These are phyloP conservation scores for Drosophila pachea DNA, from an alignment of 1,140 invertebrate genomes.

Conservation along the genomic window DNA sequence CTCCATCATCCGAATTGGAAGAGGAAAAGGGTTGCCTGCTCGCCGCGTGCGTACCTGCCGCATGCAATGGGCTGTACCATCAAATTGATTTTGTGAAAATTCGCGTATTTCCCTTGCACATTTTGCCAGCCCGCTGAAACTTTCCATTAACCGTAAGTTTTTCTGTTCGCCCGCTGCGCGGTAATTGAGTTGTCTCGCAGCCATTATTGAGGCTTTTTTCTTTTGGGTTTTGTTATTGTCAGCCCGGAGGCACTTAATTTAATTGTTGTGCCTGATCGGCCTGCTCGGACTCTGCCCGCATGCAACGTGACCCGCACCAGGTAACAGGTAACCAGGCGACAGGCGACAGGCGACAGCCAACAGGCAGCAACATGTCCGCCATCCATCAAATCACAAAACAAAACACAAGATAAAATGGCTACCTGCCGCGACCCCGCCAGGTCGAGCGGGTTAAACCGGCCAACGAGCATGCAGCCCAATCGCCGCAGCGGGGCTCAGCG, in stretches of 20 bases:
- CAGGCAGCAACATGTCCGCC: constrained; percentile 43
- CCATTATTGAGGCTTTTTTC: background rate
- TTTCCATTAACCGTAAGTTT: constrained; percentile 1
- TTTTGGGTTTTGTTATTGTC: constrained; percentile 8
- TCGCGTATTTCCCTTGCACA: too few relatives aligned
- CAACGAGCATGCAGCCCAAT: background rate
- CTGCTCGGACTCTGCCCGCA: background rate
- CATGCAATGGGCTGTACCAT: too few relatives aligned
- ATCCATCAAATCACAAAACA: constrained; percentile 2
- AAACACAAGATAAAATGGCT: constrained; percentile 1
- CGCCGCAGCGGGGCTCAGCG: too few relatives aligned
- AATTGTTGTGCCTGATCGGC: constrained; percentile 15
- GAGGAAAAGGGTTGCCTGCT: too few relatives aligned
- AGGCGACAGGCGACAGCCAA: background rate
- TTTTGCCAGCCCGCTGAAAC: background rate
- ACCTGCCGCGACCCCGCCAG: constrained; percentile 25
- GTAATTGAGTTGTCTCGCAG: constrained; percentile 1
- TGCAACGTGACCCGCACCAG: too few relatives aligned
- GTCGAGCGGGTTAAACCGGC: background rate
- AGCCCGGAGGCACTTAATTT: constrained; percentile 27
- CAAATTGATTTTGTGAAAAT: too few relatives aligned
- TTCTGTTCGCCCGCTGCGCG: background rate
- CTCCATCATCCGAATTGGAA: too few relatives aligned
- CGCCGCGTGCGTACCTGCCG: too few relatives aligned
- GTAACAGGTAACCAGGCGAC: too few relatives aligned